Conservation (phyloP, 1,140 invertebrate species). For the Ips typographus region DNA sequence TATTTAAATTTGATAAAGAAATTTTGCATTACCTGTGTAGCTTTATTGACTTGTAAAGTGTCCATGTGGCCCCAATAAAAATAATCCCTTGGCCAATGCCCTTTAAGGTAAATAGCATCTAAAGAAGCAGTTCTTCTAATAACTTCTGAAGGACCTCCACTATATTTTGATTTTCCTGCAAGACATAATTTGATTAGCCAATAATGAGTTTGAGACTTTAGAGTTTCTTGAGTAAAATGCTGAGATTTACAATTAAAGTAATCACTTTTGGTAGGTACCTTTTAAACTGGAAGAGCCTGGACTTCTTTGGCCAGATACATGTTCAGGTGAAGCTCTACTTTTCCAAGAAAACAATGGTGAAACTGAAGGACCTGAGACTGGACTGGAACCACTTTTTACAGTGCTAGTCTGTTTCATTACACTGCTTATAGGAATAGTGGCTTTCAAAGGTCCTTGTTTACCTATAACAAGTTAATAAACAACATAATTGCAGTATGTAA, state of each 20-base stretch:
- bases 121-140: conserved; percentile 75
- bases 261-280: conserved; percentile 54
- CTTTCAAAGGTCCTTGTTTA: conserved; percentile 65
- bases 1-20: background rate
- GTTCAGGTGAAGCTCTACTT: conserved; percentile 65
- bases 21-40: conserved; percentile 64
- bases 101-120: conserved; percentile 74
- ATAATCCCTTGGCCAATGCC: conserved; percentile 72
- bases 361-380: conserved; percentile 63
- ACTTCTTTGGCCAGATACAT: conserved; percentile 66
- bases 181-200: conserved; percentile 8
- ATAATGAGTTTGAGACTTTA: background rate
- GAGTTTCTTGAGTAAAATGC: background rate
- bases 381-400: conserved; percentile 64
- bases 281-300: conserved; percentile 71
- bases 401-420: conserved; percentile 64
- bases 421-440: conserved; percentile 71
- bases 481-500: background rate
- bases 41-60: conserved; percentile 71
- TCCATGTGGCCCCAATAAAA: conserved; percentile 63
- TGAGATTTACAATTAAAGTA: background rate
- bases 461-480: background rate
- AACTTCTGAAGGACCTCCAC: conserved; percentile 54
- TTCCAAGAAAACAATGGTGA: conserved; percentile 61
- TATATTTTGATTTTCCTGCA: conserved; percentile 35